Base-by-base conservation (phyloP, 2,797 vertebrate genomes). In the Podarcis lilfordi region DNA sequence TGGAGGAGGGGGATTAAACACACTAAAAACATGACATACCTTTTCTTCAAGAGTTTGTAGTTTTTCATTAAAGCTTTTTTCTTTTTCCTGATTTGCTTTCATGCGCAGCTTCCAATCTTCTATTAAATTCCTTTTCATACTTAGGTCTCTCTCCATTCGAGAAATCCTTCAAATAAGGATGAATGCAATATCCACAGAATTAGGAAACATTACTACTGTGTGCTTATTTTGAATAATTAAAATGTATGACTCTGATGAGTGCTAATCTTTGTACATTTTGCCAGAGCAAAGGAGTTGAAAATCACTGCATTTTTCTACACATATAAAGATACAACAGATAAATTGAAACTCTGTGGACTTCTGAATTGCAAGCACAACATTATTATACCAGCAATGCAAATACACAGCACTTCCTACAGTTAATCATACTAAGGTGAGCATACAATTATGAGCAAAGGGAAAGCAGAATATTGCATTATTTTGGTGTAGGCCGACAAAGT, bases 101-200 rank as follows among this genome's bases (percentile, higher is more conserved):
- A 99, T 95, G 92, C 94, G 96, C 23, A 97, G 98, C 93, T 95
- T 98, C 95, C 98, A 95, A 91, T 98, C 98, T 88, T 99, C 98
- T 95, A 98, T 97, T 90, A 99, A 96, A 95, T 98, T 97, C 92
- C 98, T 97, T 96, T 99, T 99, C 98, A 98, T 98, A 90, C 40
- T 96, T 92, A 98, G 90, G 85, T 99, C 97, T 81, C 98, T 97
- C 93, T 99, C 98, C 88, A 97, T 83, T 76, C 96, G 96, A 94
- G 96, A 97, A 72, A 95, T 87, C 95, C 98, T 99, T 90, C 80
- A 92, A 89, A 91, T 89, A 92, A 77, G 1, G 55, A 84, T 21
- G 92, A 87, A 91, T 80, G 11, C 15, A 74, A 2, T 84, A 68
- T 27, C 37, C n/a, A 84, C 4, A 88, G 69, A 83, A n/a, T 35